A percentile compares a stretch with the other conserved stretches of the same genome.
These are phyloP conservation scores for Aethes cnicana DNA, from an alignment of 2,888 invertebrate genomes.

Conservation along the genomic window DNA sequence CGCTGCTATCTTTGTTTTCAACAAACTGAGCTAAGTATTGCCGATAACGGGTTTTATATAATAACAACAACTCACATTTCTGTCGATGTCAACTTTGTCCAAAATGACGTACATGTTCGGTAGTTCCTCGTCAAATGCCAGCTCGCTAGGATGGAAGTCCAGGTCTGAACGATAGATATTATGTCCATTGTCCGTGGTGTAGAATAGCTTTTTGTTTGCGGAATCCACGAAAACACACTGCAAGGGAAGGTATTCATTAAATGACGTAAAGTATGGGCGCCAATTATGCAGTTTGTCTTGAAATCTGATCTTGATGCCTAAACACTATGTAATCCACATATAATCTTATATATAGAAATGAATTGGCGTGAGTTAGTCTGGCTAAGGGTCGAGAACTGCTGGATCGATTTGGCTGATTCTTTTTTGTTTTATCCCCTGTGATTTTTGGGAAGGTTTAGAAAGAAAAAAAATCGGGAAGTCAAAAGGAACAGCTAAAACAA, in stretches of 20 bases:
- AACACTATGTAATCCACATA: too few species aligned
- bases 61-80: conserved; percentile 74
- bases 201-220: conserved; percentile 88
- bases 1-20: conserved; percentile 1
- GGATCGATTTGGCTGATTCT: too few species aligned
- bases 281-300: too few species aligned
- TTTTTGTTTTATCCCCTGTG: too few species aligned
- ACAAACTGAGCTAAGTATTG: conserved; percentile 2
- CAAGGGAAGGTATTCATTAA: conserved; percentile 34
- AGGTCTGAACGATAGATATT: conserved; percentile 85
- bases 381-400: too few species aligned
- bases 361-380: too few species aligned
- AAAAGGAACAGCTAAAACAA: too few species aligned
- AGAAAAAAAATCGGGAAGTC: too few species aligned
- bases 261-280: too few species aligned
- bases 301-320: too few species aligned
- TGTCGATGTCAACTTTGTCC: conserved; percentile 86
- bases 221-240: conserved; percentile 94
- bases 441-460: too few species aligned
- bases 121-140: conserved; percentile 88
- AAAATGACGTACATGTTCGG: conserved; percentile 87
- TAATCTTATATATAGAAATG: too few species aligned
- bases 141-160: conserved; percentile 89
- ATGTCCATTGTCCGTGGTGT: conserved; percentile 88
- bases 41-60: conserved; percentile 23